Conservation (phyloP, 2,113 vertebrate genomes). For the Falco punctatus region DNA sequence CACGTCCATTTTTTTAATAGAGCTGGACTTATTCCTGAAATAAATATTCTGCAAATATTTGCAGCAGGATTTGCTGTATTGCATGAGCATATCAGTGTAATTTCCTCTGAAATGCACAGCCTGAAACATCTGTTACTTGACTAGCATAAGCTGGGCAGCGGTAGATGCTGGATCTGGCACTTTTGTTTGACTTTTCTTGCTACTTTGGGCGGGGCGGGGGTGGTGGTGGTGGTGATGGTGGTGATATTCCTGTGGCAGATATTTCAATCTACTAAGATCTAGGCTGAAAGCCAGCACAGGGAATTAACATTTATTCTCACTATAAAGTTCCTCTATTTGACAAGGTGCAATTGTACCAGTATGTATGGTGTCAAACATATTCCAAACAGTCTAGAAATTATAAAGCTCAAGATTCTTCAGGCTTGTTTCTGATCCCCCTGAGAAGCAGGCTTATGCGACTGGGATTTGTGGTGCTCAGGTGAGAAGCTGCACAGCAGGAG, state of each 20-base stretch:
- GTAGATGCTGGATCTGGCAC: background rate
- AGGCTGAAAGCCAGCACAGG: background rate
- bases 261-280: background rate
- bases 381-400: background rate
- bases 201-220: background rate
- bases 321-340: background rate
- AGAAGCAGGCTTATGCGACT: background rate
- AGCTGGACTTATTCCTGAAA: background rate
- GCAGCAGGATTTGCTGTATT: background rate
- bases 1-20: background rate
- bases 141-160: background rate
- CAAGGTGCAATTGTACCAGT: background rate
- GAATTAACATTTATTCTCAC: constrained; percentile 9
- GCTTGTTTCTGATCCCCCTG: background rate
- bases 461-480: background rate
- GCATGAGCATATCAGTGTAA: background rate
- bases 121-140: background rate
- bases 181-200: constrained; percentile 4
- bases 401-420: background rate
- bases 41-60: background rate
- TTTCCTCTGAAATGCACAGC: background rate
- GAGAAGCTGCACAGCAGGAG: background rate
- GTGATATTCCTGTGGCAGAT: background rate
- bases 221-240: no score
- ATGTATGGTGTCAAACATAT: background rate